phyloP scores from a whole-genome alignment of 2,113 vertebrate genomes.

The Emydura subglobosa region DNA sequence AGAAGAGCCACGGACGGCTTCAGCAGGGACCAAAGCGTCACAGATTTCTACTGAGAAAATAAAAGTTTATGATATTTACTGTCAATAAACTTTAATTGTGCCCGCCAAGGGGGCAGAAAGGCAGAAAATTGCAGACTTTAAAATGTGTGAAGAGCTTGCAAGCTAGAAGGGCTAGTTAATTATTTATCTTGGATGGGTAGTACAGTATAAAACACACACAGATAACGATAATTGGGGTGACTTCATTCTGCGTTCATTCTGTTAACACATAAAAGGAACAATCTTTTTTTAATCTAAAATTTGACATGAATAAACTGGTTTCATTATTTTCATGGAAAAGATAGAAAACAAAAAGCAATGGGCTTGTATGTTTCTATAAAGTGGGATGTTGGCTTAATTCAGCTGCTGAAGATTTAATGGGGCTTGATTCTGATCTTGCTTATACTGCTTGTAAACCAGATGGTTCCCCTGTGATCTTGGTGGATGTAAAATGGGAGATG shows the following conservation, averaged over 20 bases:
- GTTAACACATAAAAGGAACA: slow-evolving; percentile 62
- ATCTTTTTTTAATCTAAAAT: slow-evolving; percentile 57
- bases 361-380: slow-evolving; percentile 5
- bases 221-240: slow-evolving; percentile 66
- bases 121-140: slow-evolving; percentile 67
- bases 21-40: slow-evolving; percentile 16
- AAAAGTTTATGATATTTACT: slow-evolving; percentile 56
- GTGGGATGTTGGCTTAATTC: background rate
- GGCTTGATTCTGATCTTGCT: accelerated
- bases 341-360: slow-evolving; percentile 7
- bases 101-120: slow-evolving; percentile 64
- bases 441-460: background rate
- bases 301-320: slow-evolving; percentile 65
- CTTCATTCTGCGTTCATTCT: slow-evolving; percentile 28
- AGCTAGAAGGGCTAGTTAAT: slow-evolving; percentile 49
- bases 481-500: background rate
- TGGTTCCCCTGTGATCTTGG: accelerated
- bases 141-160: slow-evolving; percentile 66
- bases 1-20: slow-evolving; percentile 16
- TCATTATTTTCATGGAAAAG: slow-evolving; percentile 41
- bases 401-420: background rate
- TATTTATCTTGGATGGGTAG: slow-evolving; percentile 58
- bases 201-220: slow-evolving; percentile 44
- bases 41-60: slow-evolving; percentile 44
- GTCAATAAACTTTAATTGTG: slow-evolving; percentile 66